These are phyloP conservation scores for Syrphus vitripennis DNA, from an alignment of 2,888 invertebrate species.

Conservation along the genomic window DNA sequence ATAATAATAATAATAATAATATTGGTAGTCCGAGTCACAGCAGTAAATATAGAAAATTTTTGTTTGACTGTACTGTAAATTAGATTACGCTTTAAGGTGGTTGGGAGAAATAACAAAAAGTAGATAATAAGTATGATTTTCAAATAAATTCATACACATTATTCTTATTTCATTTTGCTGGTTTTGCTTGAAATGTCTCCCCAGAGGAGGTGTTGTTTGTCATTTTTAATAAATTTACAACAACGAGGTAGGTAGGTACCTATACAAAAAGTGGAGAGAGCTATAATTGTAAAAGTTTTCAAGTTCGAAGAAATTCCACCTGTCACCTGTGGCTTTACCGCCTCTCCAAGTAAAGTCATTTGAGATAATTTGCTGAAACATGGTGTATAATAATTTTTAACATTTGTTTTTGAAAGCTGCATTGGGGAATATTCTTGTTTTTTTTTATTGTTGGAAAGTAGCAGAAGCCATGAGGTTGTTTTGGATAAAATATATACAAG, in stretches of 20 bases:
- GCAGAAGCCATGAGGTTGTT: not conserved
- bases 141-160: not conserved
- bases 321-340: conserved; percentile 13
- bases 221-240: conserved; percentile 1
- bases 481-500: not conserved
- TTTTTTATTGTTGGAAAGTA: not conserved
- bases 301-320: not conserved
- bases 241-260: too few relatives aligned
- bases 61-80: not conserved
- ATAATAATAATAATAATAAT: too few relatives aligned
- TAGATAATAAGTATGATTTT: not conserved
- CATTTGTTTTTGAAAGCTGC: conserved; percentile 9
- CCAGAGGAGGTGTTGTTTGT: not conserved
- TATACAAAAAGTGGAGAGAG: not conserved
- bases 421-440: not conserved
- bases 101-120: not conserved
- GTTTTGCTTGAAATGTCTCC: not conserved
- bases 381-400: conserved; percentile 7
- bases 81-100: not conserved
- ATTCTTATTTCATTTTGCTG: not conserved
- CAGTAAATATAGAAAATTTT: not conserved
- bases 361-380: conserved; percentile 14
- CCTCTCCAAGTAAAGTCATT: not conserved
- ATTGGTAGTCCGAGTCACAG: not conserved
- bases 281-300: conserved; percentile 14